Conservation (phyloP, 2,797 vertebrate species). For the Heteromormyrus szaboi region DNA sequence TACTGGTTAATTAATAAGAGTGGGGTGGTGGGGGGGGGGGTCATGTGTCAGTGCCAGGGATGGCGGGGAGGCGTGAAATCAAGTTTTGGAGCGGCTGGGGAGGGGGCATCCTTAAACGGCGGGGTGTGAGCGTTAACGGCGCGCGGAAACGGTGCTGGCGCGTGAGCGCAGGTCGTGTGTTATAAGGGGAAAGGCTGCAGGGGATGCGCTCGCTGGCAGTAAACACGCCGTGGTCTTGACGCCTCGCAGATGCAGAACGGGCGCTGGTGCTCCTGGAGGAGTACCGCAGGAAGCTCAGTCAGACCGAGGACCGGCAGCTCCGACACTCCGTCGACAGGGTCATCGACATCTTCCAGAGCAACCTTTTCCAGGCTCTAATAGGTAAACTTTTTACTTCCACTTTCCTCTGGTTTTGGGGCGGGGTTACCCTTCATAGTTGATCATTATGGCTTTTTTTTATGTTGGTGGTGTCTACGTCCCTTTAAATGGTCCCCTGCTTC, state of each 20-base stretch:
- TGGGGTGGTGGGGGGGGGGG: neutral
- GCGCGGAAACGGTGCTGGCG: neutral
- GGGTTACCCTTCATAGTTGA: neutral
- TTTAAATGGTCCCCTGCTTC: neutral
- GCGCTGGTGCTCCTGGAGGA: constrained; percentile 86
- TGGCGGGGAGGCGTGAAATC: neutral
- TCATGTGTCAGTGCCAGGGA: neutral
- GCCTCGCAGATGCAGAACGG: constrained; percentile 74
- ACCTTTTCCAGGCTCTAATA: constrained; percentile 87
- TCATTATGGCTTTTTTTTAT: neutral
- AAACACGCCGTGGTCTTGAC: neutral
- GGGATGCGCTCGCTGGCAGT: neutral
- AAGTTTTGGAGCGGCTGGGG: neutral
- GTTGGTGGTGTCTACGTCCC: neutral
- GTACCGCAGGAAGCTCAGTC: constrained; percentile 56
- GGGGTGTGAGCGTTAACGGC: neutral
- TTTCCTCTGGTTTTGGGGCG: neutral
- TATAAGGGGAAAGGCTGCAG: neutral
- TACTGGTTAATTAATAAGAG: neutral
- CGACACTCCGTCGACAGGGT: constrained; percentile 83
- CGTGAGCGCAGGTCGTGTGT: neutral
- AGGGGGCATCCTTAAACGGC: neutral
- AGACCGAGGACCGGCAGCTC: constrained; percentile 78
- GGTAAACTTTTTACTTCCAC: constrained; percentile 52
- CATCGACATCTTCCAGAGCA: constrained; percentile 89